These are phyloP conservation scores for Acropora tenuis DNA, from an alignment of 64 coral and sea anemone species.

Conservation along the genomic window DNA sequence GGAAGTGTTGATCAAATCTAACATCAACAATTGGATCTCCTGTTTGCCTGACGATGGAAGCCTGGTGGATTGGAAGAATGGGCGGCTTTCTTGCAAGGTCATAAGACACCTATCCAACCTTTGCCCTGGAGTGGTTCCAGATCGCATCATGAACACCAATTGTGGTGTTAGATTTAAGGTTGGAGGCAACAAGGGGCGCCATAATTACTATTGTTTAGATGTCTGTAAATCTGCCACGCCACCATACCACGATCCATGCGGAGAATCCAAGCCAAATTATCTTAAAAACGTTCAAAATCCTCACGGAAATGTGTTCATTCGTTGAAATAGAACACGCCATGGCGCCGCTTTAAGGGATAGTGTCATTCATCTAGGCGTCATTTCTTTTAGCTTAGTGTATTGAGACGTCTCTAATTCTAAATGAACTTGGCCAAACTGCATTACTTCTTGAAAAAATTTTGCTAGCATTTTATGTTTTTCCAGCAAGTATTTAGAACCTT, in stretches of 20 bases:
- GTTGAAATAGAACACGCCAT: too few species aligned
- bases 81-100: slow-evolving; percentile 30
- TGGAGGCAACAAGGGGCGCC: neutral
- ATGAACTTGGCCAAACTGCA: too few species aligned
- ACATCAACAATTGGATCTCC: slow-evolving; percentile 65
- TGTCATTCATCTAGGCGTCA: too few species aligned
- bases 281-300: too few species aligned
- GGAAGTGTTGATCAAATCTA: slow-evolving; percentile 66
- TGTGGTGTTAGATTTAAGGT: neutral
- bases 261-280: neutral
- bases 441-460: too few species aligned
- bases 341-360: too few species aligned
- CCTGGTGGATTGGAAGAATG: slow-evolving; percentile 36
- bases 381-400: too few species aligned
- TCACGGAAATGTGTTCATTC: too few species aligned
- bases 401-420: too few species aligned
- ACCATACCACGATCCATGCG: slow-evolving; percentile 58
- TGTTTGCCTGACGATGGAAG: slow-evolving; percentile 40
- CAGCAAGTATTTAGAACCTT: too few species aligned
- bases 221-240: neutral
- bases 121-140: neutral
- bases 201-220: neutral
- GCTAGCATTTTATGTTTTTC: too few species aligned
- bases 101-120: neutral
- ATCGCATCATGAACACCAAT: neutral